A percentile compares a stretch with the other conserved stretches of the same genome.
phyloP scores from a whole-genome alignment of 1,140 invertebrate genomes.

The Akabosia matsudoensis region DNA sequence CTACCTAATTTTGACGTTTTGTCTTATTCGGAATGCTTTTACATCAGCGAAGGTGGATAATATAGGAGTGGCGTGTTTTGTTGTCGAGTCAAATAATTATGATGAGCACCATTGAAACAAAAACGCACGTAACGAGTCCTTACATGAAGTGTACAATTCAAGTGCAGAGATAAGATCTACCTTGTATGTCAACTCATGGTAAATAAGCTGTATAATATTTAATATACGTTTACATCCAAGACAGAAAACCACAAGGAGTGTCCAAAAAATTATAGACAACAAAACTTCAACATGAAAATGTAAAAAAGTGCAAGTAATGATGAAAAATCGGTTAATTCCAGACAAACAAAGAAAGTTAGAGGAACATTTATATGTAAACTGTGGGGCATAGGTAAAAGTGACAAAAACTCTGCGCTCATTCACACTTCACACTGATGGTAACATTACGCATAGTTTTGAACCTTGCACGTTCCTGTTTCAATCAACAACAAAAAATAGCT shows the following conservation, averaged over 20 bases:
- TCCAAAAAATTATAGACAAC: background rate
- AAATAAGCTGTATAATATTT: background rate
- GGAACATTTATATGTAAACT: too few relatives aligned
- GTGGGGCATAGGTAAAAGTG: too few relatives aligned
- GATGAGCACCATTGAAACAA: too few relatives aligned
- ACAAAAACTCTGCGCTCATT: too few relatives aligned
- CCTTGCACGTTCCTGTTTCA: too few relatives aligned
- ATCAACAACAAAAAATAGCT: too few relatives aligned
- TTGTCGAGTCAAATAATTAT: background rate
- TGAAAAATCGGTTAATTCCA: too few relatives aligned
- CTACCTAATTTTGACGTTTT: background rate
- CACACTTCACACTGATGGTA: too few relatives aligned
- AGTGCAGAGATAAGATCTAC: background rate
- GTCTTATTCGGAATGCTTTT: background rate
- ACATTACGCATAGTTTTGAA: too few relatives aligned
- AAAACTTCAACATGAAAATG: background rate
- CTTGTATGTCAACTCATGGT: background rate
- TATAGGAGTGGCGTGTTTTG: background rate
- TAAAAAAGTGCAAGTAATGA: background rate
- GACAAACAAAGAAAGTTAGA: too few relatives aligned
- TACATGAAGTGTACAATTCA: background rate
- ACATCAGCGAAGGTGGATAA: background rate
- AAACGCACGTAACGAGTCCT: background rate
- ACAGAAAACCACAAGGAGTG: background rate
- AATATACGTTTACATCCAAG: too few relatives aligned